phyloP scores from a whole-genome alignment of 1,140 invertebrate species.

The Ooceraea biroi region DNA sequence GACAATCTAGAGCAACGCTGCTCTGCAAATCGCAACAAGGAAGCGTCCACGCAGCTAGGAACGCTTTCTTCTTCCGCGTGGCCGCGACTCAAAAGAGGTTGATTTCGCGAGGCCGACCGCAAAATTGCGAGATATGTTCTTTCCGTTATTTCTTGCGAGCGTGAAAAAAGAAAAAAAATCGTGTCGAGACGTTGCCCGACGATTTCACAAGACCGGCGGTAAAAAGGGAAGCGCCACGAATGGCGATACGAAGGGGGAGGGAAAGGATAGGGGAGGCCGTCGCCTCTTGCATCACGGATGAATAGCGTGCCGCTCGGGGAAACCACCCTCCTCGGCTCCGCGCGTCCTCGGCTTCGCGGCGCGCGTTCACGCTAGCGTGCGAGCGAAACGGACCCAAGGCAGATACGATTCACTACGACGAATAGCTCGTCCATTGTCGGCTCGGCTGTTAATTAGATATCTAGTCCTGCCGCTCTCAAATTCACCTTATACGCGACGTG shows the following conservation, averaged over 20 bases:
- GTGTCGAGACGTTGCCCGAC: constrained; percentile 2
- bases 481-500: constrained; percentile 78
- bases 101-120: background rate
- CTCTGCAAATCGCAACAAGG: background rate
- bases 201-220: constrained; percentile 29
- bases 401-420: constrained; percentile 84
- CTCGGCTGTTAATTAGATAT: constrained; percentile 85
- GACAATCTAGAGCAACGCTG: background rate
- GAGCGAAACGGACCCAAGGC: constrained; percentile 53
- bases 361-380: constrained; percentile 39
- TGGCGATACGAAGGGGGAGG: background rate
- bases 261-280: constrained; percentile 27
- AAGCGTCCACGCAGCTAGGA: background rate
- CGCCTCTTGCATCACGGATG: constrained; percentile 49
- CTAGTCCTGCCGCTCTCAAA: constrained; percentile 81
- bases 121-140: constrained; percentile 13
- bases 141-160: background rate
- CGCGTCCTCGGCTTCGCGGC: constrained; percentile 13
- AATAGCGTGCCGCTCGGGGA: constrained; percentile 14
- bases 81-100: background rate
- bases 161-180: background rate
- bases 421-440: constrained; percentile 84
- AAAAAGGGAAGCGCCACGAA: constrained; percentile 36
- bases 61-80: background rate
- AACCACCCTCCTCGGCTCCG: constrained; percentile 12